Evolutionary conservation across 23 tunicate species (phyloP).

Genomic region (Halocynthia aurantium): DNA sequence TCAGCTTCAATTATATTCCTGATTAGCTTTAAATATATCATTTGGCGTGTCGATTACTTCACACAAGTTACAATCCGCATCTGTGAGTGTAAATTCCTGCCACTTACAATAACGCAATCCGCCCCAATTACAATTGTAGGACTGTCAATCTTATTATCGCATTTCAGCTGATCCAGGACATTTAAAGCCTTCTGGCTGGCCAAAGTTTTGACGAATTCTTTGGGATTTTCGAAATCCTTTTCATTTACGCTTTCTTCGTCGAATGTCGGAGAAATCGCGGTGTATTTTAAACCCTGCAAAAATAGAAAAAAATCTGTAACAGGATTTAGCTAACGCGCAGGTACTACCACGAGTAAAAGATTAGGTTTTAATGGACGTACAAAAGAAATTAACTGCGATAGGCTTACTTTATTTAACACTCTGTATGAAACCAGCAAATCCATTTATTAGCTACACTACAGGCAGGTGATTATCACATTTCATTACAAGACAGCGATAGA

Average conservation of each 20-base stretch:
- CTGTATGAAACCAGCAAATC: too few species aligned
- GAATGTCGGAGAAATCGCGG: slow-evolving; percentile 52
- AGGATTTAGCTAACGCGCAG: too few species aligned
- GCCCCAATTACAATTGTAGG: slow-evolving; percentile 66
- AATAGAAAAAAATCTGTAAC: neutral
- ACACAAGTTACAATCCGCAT: too few species aligned
- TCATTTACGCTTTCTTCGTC: slow-evolving; percentile 74
- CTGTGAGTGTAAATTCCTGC: neutral
- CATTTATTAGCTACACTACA: too few species aligned
- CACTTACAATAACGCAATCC: slow-evolving; percentile 82
- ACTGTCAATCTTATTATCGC: neutral
- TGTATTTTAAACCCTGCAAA: slow-evolving; percentile 57
- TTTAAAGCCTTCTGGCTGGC: slow-evolving; percentile 65
- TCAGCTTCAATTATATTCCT: too few species aligned
- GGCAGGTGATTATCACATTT: too few species aligned
- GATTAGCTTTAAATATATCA: too few species aligned
- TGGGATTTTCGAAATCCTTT: slow-evolving; percentile 28
- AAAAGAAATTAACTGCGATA: too few species aligned
- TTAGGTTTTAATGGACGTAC: too few species aligned
- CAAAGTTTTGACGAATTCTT: slow-evolving; percentile 41
- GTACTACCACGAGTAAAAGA: too few species aligned
- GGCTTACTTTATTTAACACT: too few species aligned
- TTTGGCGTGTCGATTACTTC: too few species aligned
- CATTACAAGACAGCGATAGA: neutral
- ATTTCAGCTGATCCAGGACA: slow-evolving; percentile 27